Conservation (phyloP, 2,888 invertebrate species). For the Cataglyphis altisquamis region DNA sequence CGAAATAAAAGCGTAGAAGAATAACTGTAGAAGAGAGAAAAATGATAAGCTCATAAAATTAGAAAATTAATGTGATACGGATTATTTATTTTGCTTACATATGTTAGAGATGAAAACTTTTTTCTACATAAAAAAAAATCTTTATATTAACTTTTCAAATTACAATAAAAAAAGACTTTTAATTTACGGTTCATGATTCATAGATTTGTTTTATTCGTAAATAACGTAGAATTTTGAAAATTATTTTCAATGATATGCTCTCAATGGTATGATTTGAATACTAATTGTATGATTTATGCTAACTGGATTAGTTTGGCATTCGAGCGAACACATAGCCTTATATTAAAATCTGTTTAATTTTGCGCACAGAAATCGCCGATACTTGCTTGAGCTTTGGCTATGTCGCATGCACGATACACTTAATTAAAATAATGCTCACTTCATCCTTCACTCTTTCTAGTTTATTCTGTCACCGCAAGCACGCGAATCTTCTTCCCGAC, state of each 20-base stretch:
- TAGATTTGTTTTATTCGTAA: not conserved
- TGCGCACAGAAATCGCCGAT: slow-evolving; percentile 61
- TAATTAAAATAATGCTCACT: slow-evolving; percentile 68
- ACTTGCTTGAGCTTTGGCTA: slow-evolving; percentile 84
- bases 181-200: not conserved
- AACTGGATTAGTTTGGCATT: not conserved
- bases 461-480: slow-evolving; percentile 42
- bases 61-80: not conserved
- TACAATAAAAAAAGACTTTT: not conserved
- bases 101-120: not conserved
- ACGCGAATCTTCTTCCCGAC: slow-evolving; percentile 18
- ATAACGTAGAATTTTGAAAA: not conserved
- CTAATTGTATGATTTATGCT: not conserved
- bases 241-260: not conserved
- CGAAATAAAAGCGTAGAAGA: not conserved
- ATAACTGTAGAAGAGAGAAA: not conserved
- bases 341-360: slow-evolving; percentile 6
- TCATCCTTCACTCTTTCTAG: slow-evolving; percentile 53
- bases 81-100: not conserved
- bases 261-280: not conserved
- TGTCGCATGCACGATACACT: slow-evolving; percentile 82
- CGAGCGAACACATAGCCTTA: slow-evolving; percentile 16
- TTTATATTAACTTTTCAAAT: not conserved
- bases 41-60: not conserved
- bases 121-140: not conserved